phyloP scores from a whole-genome alignment of 2,888 invertebrate species.

The Drosophila emarginata region DNA sequence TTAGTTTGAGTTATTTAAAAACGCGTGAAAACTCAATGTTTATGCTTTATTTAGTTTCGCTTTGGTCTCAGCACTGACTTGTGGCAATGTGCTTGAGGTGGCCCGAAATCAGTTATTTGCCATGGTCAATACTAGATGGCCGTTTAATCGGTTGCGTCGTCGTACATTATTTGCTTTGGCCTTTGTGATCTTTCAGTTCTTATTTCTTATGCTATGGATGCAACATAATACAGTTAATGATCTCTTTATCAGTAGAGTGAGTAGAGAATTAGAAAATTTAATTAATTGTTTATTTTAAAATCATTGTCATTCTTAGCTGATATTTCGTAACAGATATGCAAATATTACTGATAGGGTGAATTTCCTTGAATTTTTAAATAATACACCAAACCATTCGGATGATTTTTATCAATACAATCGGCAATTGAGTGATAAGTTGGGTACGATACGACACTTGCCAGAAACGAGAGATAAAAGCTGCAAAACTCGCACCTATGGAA shows the following conservation, averaged over 20 bases:
- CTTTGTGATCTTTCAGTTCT: conserved; percentile 35
- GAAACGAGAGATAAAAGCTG: conserved; percentile 76
- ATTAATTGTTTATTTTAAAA: no score
- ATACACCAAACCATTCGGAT: conserved; percentile 31
- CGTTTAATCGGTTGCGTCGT: conserved; percentile 23
- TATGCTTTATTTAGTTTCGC: conserved; percentile 25
- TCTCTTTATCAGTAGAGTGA: conserved; percentile 24
- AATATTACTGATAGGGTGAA: background rate
- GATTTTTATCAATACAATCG: conserved; percentile 57
- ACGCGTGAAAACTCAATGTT: conserved; percentile 23
- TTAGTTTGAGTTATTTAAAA: conserved; percentile 1
- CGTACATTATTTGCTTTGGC: conserved; percentile 28
- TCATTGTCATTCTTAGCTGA: conserved; percentile 3
- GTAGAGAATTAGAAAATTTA: background rate
- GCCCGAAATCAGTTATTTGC: conserved; percentile 28
- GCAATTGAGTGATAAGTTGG: conserved; percentile 66
- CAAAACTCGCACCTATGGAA: conserved; percentile 40
- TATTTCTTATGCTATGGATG: conserved; percentile 24
- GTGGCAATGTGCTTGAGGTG: conserved; percentile 8
- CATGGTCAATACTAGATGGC: conserved; percentile 43
- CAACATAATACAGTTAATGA: background rate
- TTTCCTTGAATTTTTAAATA: conserved; percentile 47
- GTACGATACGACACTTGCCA: conserved; percentile 68
- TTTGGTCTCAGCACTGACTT: conserved; percentile 6
- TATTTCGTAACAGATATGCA: background rate